phyloP scores from a whole-genome alignment of 2,797 vertebrate genomes.

The Pagetopsis macropterus region DNA sequence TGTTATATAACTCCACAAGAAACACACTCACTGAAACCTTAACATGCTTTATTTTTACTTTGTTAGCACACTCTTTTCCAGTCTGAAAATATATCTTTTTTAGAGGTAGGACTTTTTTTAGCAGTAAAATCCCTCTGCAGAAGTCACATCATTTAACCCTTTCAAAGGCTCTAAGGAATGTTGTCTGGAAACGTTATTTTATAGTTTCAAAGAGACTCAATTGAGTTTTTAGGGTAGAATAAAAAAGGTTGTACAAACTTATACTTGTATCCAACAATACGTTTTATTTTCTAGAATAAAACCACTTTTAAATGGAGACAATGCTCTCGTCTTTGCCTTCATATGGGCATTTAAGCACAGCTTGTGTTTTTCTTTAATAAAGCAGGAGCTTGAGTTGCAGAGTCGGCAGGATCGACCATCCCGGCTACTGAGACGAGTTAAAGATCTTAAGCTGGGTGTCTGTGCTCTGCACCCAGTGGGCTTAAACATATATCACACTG shows the following conservation, averaged over 20 bases:
- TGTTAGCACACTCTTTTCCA: neutral
- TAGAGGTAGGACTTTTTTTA: conserved; percentile 13
- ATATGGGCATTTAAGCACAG: conserved; percentile 29
- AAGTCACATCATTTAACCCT: conserved; percentile 32
- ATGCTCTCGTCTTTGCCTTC: conserved; percentile 22
- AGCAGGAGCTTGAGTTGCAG: conserved; percentile 46
- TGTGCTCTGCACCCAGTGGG: conserved; percentile 69
- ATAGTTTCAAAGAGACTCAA: conserved; percentile 7
- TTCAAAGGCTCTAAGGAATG: neutral
- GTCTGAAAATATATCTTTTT: conserved; percentile 5
- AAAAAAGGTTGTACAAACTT: neutral
- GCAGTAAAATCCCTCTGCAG: conserved; percentile 9
- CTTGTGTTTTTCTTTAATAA: conserved; percentile 77
- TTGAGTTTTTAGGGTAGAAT: neutral
- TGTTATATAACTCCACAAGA: neutral
- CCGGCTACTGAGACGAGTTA: conserved; percentile 59
- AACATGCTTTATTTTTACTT: too few species aligned
- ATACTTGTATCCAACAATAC: neutral
- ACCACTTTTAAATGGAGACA: neutral
- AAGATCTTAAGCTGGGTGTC: conserved; percentile 74
- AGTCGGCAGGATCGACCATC: conserved; percentile 44
- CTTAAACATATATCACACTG: conserved; percentile 75
- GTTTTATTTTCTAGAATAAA: conserved; percentile 2
- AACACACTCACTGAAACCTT: neutral
- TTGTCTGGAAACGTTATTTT: neutral